Evolutionary conservation across 2,113 vertebrate species (phyloP).

Genomic region (Aythya baeri): DNA sequence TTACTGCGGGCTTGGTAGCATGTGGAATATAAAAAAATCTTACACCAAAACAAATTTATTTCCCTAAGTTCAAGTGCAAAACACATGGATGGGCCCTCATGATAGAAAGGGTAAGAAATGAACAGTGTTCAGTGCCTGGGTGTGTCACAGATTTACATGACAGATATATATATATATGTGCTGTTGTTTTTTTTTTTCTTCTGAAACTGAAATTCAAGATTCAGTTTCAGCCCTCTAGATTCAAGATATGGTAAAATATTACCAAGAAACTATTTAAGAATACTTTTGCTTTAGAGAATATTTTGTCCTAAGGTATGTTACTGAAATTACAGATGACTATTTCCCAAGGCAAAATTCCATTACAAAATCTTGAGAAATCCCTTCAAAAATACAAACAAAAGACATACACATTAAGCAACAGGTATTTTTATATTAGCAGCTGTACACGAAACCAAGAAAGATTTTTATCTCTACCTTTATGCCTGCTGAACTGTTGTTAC

Average conservation of each 20-base stretch:
- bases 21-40: constrained; percentile 5
- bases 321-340: constrained; percentile 24
- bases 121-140: not conserved
- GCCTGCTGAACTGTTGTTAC: not conserved
- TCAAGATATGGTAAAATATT: not conserved
- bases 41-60: not conserved
- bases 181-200: not conserved
- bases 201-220: not conserved
- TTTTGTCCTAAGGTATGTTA: constrained; percentile 29
- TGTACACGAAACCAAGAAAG: not conserved
- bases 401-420: constrained; percentile 34
- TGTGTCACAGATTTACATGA: not conserved
- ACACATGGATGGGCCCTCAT: not conserved
- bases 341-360: constrained; percentile 46
- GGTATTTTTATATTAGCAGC: constrained; percentile 30
- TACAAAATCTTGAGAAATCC: constrained; percentile 56
- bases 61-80: not conserved
- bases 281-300: not conserved
- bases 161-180: too few relatives aligned
- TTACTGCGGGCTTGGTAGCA: not conserved
- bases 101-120: not conserved
- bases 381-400: constrained; percentile 42
- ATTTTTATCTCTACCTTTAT: constrained; percentile 35
- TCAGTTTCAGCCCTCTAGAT: constrained; percentile 17
- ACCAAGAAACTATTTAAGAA: constrained; percentile 8